phyloP scores from a whole-genome alignment of 1,140 invertebrate species.

The Hestina assimilis region DNA sequence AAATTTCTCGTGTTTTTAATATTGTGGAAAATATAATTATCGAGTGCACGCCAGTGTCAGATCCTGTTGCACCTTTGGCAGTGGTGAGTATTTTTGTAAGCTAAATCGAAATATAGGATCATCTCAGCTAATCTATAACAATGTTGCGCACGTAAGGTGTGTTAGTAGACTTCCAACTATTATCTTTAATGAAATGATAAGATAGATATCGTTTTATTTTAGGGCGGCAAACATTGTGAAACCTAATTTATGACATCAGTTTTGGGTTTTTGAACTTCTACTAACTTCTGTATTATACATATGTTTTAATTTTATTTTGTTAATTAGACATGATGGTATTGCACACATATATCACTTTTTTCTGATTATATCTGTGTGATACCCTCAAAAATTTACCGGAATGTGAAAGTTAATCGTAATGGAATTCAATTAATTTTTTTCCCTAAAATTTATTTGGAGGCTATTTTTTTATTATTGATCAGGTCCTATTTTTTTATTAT shows the following conservation, averaged over 20 bases:
- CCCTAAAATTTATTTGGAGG: too few species aligned
- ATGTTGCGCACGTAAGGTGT: conserved; percentile 1
- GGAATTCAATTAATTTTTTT: too few species aligned
- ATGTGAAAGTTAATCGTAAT: too few species aligned
- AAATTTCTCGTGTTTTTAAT: conserved; percentile 51
- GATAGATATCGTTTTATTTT: conserved; percentile 8
- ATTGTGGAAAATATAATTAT: conserved; percentile 62
- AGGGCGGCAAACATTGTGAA: conserved; percentile 3
- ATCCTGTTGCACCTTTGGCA: conserved; percentile 69
- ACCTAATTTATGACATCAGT: background rate
- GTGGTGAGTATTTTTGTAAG: conserved; percentile 60
- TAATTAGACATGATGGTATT: too few species aligned
- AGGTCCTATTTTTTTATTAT: too few species aligned
- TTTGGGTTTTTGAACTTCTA: background rate
- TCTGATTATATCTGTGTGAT: too few species aligned
- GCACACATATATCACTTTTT: too few species aligned
- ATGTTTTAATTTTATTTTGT: background rate
- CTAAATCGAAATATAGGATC: background rate
- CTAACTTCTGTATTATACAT: background rate
- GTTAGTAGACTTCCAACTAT: conserved; percentile 8
- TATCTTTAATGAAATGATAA: conserved; percentile 25
- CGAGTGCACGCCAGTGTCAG: conserved; percentile 47
- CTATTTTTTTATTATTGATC: too few species aligned
- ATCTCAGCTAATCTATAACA: conserved; percentile 5
- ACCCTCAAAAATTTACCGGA: too few species aligned